Evolutionary conservation across 2,797 vertebrate species (phyloP), one percentile per base, ranked within the genome.

Genomic region (Calcarius lapponicus): DNA sequence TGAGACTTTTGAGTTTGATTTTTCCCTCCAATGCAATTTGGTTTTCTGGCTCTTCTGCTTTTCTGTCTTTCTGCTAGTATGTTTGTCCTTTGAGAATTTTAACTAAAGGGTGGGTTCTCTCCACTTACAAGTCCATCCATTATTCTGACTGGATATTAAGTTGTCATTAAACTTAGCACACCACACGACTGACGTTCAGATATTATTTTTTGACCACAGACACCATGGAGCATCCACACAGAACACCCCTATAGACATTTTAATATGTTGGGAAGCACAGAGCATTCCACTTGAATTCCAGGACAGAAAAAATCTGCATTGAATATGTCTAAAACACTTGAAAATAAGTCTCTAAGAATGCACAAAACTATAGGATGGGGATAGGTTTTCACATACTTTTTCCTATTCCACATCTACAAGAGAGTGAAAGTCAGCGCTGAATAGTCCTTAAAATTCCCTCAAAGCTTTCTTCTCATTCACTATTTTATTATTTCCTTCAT

Each of bases 71-170:
- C 54, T 80, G 28, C 7, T 78, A 8, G 6, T 28, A 16, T 4
- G 5, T 66, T 58, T 62, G 16, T 36, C 7, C 32, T 60, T 48
- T 32, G 12, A 17, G 15, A 62, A 18, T 85, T 81, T 28, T n/a
- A 69, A 20, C 9, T 15, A 14, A 47, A 66, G 13, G 4, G 11
- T 64, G 16, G 1, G 20, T 61, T 75, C 15, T 53, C 29, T n/a
- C 42, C 21, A 11, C 10, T 22, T 36, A 28, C 0, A 0, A 45
- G 6, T 11, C 22, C 8, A n/a, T 28, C 10, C 11, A 5, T 74
- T 75, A 57, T n/a, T 87, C 17, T 48, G 25, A 40, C 5, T 26
- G 22, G 15, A 32, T 65, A 69, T 53, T 36, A 67, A 83, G 6
- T 58, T 50, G 21, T 16, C 16, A 24, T 60, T 60, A 86, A 72